Evolutionary conservation across 2,797 vertebrate genomes (phyloP), one percentile per base, ranked within the genome.

Genomic region (Mallotus villosus): DNA sequence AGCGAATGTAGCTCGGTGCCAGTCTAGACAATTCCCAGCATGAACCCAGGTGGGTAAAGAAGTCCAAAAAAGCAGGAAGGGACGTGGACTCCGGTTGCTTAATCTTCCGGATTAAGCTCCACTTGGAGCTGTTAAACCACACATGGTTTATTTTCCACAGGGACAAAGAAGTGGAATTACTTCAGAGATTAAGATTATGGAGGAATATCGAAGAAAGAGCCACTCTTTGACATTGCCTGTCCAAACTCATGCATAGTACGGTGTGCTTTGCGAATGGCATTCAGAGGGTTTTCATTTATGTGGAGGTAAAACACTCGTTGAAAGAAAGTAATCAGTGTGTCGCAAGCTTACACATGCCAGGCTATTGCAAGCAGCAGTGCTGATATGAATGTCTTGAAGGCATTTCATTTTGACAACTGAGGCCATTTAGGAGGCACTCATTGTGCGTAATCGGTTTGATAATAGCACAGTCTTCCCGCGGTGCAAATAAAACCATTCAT

Each of bases 371-470:
- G 64, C 78, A 71, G 34, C 8, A 12, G 68, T 74, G 70, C 73
- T 78, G 64, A 78, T 73, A 70, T 71, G 72, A 46, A 75, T 71
- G 37, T 70, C 74, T 74, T 69, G 27, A 63, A 74, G 72, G 53
- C 71, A 61, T 78, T 81, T 76, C 71, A 59, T 72, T 72, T 63
- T 79, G 71, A 72, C 75, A 77, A 75, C 60, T 3, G 67, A 76
- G 59, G n/a, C 70, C 72, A 71, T 74, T 83, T 66, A 75, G 22
- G 14, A 72, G 65, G 59, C 51, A 53, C 67, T 73, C 72, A 74
- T 75, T 72, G 70, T 68, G 68, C 51, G 76, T 78, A 80, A 83
- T 81, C 73, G 66, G 68, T 74, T 67, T 70, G 24, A 70, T 80
- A 65, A 76, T 72, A 55, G 70, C 34, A 25, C 1, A 2, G 53